Evolutionary conservation across 2,113 vertebrate species (phyloP).

Genomic region (Hippocampus zosterae): DNA sequence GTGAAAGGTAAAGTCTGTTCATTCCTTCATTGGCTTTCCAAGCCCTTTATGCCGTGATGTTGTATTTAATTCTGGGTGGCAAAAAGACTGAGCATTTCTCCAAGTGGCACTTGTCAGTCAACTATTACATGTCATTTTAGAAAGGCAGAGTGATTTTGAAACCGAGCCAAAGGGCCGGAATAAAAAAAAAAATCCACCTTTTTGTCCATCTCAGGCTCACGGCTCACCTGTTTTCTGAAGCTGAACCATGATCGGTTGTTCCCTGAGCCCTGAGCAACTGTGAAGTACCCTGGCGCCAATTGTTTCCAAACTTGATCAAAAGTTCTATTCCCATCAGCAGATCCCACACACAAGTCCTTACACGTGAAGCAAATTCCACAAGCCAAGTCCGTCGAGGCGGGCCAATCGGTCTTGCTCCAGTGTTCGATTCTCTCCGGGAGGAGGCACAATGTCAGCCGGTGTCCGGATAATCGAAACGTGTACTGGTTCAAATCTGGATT

Average conservation of each 20-base stretch:
- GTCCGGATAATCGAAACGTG: not conserved
- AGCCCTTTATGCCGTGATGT: not conserved
- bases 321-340: not conserved
- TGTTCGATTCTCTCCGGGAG: not conserved
- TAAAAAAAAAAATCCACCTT: too few relatives aligned
- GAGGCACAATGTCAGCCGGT: not conserved
- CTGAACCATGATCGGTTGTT: too few relatives aligned
- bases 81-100: not conserved
- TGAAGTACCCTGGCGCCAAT: not conserved
- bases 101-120: too few relatives aligned
- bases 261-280: too few relatives aligned
- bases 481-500: conserved; percentile 8
- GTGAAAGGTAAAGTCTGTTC: not conserved
- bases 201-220: too few relatives aligned
- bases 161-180: too few relatives aligned
- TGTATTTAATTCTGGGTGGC: not conserved
- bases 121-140: not conserved
- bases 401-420: not conserved
- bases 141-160: not conserved
- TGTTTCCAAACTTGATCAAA: not conserved
- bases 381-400: not conserved
- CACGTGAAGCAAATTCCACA: not conserved
- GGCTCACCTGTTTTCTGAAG: too few relatives aligned
- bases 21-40: too few relatives aligned
- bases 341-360: conserved; percentile 2